Conservation (phyloP, 2,888 invertebrate genomes). For the Adelognathus sp. region DNA sequence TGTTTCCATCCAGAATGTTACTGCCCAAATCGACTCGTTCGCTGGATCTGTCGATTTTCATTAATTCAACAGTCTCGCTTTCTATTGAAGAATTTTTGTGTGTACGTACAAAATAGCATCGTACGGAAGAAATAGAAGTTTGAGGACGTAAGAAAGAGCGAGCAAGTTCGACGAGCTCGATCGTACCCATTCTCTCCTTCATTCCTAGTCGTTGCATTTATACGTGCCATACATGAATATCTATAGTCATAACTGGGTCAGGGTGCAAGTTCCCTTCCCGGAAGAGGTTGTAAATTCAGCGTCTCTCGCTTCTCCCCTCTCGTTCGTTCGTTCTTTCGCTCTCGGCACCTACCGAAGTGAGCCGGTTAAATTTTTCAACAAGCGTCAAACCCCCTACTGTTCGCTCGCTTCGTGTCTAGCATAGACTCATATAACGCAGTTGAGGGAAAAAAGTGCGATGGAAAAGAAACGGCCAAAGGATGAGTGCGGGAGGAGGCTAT, state of each 20-base stretch:
- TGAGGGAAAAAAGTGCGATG: background rate
- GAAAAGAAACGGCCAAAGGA: slow-evolving; percentile 3
- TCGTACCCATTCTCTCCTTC: background rate
- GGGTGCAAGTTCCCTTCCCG: slow-evolving; percentile 30
- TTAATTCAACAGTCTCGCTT: background rate
- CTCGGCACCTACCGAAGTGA: slow-evolving; percentile 3
- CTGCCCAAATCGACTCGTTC: too few species aligned
- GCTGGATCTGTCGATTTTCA: too few species aligned
- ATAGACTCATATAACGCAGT: background rate
- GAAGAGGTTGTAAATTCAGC: slow-evolving; percentile 43
- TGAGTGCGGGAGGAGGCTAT: slow-evolving; percentile 31
- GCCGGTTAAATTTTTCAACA: slow-evolving; percentile 36
- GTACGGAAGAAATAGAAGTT: background rate
- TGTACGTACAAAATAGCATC: background rate
- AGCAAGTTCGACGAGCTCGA: slow-evolving; percentile 12
- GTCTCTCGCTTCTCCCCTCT: slow-evolving; percentile 14
- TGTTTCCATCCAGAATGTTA: too few species aligned
- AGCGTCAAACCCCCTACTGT: slow-evolving; percentile 10
- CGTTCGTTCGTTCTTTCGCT: slow-evolving; percentile 8
- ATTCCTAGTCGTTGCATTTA: slow-evolving; percentile 25
- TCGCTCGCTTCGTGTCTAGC: background rate
- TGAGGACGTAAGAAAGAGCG: background rate
- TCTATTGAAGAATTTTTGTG: background rate
- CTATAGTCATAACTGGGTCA: slow-evolving; percentile 47
- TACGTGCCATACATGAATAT: background rate